phyloP scores from a whole-genome alignment of 2,113 vertebrate species.

The Apaloderma vittatum region DNA sequence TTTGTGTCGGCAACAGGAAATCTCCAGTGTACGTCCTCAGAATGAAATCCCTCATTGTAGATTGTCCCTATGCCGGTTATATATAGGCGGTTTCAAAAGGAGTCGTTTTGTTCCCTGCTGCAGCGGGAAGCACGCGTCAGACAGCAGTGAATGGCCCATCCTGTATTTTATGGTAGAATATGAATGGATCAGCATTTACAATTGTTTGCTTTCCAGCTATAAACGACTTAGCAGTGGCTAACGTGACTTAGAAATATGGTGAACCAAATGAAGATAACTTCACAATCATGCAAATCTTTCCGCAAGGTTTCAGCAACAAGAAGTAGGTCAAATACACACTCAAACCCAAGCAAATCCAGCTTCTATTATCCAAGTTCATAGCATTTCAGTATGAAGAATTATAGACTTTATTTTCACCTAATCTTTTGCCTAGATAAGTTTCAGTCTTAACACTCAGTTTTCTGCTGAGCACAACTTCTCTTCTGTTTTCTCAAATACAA shows the following conservation, averaged over 20 bases:
- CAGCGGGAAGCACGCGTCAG: background rate
- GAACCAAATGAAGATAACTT: background rate
- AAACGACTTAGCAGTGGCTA: conserved; percentile 34
- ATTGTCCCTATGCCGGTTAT: background rate
- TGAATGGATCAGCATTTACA: conserved; percentile 60
- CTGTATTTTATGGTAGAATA: conserved; percentile 14
- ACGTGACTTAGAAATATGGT: background rate
- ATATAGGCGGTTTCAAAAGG: background rate
- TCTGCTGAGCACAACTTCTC: background rate
- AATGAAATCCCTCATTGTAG: conserved; percentile 48
- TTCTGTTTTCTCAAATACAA: background rate
- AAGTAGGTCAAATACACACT: background rate
- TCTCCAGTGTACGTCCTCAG: background rate
- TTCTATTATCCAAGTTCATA: background rate
- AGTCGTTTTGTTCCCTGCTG: background rate
- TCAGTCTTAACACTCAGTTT: background rate
- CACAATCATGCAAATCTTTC: background rate
- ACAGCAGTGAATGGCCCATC: conserved; percentile 26
- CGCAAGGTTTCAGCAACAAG: background rate
- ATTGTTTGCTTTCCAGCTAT: conserved; percentile 61
- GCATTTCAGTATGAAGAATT: background rate
- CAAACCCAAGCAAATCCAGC: background rate
- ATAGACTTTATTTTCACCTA: background rate
- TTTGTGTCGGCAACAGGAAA: background rate
- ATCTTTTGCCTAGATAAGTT: background rate